Percentiles rank a stretch among this genome's conserved stretches.
phyloP scores from a whole-genome alignment of 2,797 vertebrate species.

The Thamnophis elegans region DNA sequence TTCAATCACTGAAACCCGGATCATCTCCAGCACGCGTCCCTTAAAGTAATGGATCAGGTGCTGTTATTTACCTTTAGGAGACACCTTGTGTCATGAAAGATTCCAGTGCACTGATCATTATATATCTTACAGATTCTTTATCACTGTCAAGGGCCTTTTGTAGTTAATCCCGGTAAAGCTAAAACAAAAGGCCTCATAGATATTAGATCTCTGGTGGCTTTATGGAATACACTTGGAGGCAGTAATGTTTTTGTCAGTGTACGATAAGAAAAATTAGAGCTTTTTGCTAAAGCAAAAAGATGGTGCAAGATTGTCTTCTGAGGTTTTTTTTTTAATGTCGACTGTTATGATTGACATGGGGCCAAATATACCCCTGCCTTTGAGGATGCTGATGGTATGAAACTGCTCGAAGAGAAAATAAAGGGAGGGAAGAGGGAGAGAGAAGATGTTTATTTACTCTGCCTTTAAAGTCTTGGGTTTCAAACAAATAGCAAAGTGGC shows the following conservation, averaged over 20 bases:
- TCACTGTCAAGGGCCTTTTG: slow-evolving; percentile 75
- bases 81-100: slow-evolving; percentile 66
- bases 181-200: slow-evolving; percentile 72
- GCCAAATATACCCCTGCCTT: slow-evolving; percentile 58
- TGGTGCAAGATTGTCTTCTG: slow-evolving; percentile 59
- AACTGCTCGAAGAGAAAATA: slow-evolving; percentile 70
- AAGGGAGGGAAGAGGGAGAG: slow-evolving; percentile 50
- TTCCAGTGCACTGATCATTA: slow-evolving; percentile 69
- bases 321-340: slow-evolving; percentile 67
- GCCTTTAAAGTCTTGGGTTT: slow-evolving; percentile 63
- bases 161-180: slow-evolving; percentile 69
- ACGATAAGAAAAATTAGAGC: slow-evolving; percentile 70
- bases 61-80: slow-evolving; percentile 53
- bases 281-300: slow-evolving; percentile 67
- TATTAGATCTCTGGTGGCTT: slow-evolving; percentile 71
- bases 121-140: slow-evolving; percentile 73
- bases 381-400: slow-evolving; percentile 57
- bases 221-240: slow-evolving; percentile 70
- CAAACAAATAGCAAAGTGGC: slow-evolving; percentile 53
- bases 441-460: slow-evolving; percentile 49
- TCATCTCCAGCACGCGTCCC: slow-evolving; percentile 60
- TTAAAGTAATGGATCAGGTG: slow-evolving; percentile 65
- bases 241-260: slow-evolving; percentile 64
- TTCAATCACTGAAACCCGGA: slow-evolving; percentile 59
- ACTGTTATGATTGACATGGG: slow-evolving; percentile 65